A percentile compares a stretch with the other conserved stretches of the same genome.
Conservation (phyloP, 2,888 invertebrate genomes). For the Amphimallon solstitiale region DNA sequence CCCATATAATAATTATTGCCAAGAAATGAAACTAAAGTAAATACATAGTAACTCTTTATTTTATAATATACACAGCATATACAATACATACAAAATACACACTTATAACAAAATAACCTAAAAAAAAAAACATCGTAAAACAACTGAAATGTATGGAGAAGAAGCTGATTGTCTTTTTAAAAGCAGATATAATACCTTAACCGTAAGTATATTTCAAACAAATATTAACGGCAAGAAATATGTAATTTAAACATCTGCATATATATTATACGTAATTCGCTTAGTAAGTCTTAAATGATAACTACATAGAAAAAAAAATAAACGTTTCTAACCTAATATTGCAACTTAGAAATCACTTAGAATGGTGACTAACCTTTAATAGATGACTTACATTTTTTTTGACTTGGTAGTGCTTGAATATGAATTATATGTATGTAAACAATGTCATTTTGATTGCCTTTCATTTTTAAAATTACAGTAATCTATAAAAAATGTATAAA, state of each 20-base stretch:
- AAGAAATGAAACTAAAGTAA: not conserved
- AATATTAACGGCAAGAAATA: slow-evolving; percentile 27
- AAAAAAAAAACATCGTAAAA: slow-evolving; percentile 5
- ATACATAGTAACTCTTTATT: slow-evolving; percentile 9
- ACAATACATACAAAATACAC: slow-evolving; percentile 32
- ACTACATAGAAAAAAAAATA: not conserved
- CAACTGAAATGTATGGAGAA: not conserved
- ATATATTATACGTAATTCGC: slow-evolving; percentile 10
- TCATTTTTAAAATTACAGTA: too few species aligned
- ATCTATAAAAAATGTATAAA: too few species aligned
- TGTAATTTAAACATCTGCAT: slow-evolving; percentile 2
- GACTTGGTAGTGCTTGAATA: too few species aligned
- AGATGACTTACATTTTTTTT: too few species aligned
- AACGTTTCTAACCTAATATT: slow-evolving; percentile 28
- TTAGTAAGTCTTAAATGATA: slow-evolving; percentile 13
- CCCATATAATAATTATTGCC: too few species aligned
- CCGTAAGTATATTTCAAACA: slow-evolving; percentile 16
- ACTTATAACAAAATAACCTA: not conserved
- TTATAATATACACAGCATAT: slow-evolving; percentile 38
- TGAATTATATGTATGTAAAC: too few species aligned
- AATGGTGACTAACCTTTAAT: not conserved
- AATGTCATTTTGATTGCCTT: too few species aligned
- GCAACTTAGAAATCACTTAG: slow-evolving; percentile 32
- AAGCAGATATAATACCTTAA: slow-evolving; percentile 26
- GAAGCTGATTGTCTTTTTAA: slow-evolving; percentile 9